Evolutionary conservation across 2,797 vertebrate species (phyloP), one percentile per base, ranked within the genome.

Genomic region (Pangasius krempfi): DNA sequence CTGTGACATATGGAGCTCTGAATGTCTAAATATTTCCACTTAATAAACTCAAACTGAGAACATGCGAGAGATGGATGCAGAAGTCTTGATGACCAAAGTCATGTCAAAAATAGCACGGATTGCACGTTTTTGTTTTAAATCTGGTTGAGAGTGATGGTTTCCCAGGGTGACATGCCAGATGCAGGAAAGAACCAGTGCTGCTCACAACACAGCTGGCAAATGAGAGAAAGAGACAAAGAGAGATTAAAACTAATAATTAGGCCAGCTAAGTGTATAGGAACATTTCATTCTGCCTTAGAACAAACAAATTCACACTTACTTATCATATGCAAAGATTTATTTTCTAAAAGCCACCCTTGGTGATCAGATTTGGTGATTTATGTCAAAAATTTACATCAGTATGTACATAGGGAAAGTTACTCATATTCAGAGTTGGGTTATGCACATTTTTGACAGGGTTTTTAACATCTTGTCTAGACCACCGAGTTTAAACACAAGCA

Each of bases 1-100:
- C 73, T 40, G 37, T 85, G 89, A 87, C 89, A 89, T 89, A 89
- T 87, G 89, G 89, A 87, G 86, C 86, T 85, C 7, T 58, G 66
- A 87, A 89, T 47, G 81, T 60, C 81, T 60, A 87, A 85, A 87
- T 84, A 87, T 84, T 89, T 85, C 50, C 62, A 76, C 86, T 78
- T 79, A 84, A 89, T 70, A 76, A 85, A 79, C 72, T 70, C 56
- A 85, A 87, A 87, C n/a, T n/a, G 37, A 84, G 52, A 78, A 33
- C 40, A 79, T 68, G 62, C 27, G 4, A 52, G 30, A 85, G 64
- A 54, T 56, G n/a, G 47, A 70, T 85, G 83, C 47, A 50, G 20
- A 58, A 87, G 50, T 70, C 86, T 27, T 4, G 47, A 80, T 54
- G 62, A 87, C 47, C 62, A n/a, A 40, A 80, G 85, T 78, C 86